phyloP scores from a whole-genome alignment of 2,888 invertebrate genomes.

The Prosopocoilus inquinatus region DNA sequence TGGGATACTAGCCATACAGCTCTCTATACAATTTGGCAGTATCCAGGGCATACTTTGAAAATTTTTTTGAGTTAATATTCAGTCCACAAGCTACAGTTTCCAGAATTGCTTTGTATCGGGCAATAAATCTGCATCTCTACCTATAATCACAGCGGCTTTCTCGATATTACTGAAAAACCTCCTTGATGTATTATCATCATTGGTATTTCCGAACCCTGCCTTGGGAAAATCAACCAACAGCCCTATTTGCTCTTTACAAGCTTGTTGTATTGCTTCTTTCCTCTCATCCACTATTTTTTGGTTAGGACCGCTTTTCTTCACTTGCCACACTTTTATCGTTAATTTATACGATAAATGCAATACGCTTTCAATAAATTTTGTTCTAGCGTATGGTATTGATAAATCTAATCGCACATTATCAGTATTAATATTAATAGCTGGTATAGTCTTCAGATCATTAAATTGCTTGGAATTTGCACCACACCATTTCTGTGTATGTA shows the following conservation, averaged over 20 bases:
- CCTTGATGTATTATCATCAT: slow-evolving; percentile 35
- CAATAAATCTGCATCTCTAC: not conserved
- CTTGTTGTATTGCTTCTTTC: no score
- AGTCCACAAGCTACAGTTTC: slow-evolving; percentile 1
- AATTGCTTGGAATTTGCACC: no score
- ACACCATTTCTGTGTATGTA: no score
- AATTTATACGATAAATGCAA: slow-evolving; percentile 38
- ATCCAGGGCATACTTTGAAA: no score
- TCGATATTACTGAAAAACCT: slow-evolving; percentile 11
- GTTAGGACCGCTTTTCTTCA: slow-evolving; percentile 10
- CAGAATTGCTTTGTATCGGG: not conserved
- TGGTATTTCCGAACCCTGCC: slow-evolving; percentile 32
- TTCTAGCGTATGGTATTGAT: no score
- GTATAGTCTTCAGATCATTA: no score
- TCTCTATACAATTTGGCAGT: no score
- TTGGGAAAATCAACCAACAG: slow-evolving; percentile 36
- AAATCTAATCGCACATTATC: no score
- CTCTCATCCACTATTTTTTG: slow-evolving; percentile 10
- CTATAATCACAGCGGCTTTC: slow-evolving; percentile 1
- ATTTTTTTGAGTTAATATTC: not conserved
- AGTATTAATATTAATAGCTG: no score
- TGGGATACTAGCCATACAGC: no score
- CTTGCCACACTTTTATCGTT: slow-evolving; percentile 33
- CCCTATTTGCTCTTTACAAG: slow-evolving; percentile 26
- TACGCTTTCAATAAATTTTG: slow-evolving; percentile 29